phyloP scores from a whole-genome alignment of 2,113 vertebrate genomes.

The Limnothrissa miodon region DNA sequence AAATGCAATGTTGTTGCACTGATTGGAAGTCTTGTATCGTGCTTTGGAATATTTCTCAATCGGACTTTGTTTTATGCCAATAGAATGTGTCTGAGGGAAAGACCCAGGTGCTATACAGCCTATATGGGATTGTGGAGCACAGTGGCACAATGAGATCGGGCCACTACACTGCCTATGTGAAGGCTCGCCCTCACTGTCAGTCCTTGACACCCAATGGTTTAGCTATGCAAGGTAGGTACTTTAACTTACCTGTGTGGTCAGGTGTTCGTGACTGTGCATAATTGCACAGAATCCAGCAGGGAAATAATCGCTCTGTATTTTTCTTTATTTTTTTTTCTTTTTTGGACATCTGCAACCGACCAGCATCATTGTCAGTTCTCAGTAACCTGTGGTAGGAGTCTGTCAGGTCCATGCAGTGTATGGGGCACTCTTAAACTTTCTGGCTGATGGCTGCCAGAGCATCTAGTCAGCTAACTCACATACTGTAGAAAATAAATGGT shows the following conservation, averaged over 20 bases:
- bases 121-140: slow-evolving; percentile 94
- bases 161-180: slow-evolving; percentile 96
- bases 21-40: not conserved
- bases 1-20: not conserved
- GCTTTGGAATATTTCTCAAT: not conserved
- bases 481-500: not conserved
- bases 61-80: slow-evolving; percentile 20
- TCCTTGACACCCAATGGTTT: slow-evolving; percentile 66
- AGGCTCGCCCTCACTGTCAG: slow-evolving; percentile 69
- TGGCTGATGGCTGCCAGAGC: not conserved
- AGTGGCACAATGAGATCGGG: slow-evolving; percentile 95
- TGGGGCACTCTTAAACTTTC: not conserved
- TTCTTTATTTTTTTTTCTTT: too few relatives aligned
- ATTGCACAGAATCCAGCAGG: not conserved
- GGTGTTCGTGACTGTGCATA: not conserved
- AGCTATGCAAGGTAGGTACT: slow-evolving; percentile 53
- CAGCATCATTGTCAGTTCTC: not conserved
- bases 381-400: not conserved
- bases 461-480: not conserved
- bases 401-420: not conserved
- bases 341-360: too few relatives aligned
- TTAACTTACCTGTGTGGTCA: not conserved
- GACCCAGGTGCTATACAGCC: slow-evolving; percentile 77
- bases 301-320: not conserved
- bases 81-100: slow-evolving; percentile 80